A percentile compares a stretch with the other conserved stretches of the same genome.
These are phyloP conservation scores for Corella eumyota DNA, from an alignment of 23 tunicate species.

Conservation along the genomic window DNA sequence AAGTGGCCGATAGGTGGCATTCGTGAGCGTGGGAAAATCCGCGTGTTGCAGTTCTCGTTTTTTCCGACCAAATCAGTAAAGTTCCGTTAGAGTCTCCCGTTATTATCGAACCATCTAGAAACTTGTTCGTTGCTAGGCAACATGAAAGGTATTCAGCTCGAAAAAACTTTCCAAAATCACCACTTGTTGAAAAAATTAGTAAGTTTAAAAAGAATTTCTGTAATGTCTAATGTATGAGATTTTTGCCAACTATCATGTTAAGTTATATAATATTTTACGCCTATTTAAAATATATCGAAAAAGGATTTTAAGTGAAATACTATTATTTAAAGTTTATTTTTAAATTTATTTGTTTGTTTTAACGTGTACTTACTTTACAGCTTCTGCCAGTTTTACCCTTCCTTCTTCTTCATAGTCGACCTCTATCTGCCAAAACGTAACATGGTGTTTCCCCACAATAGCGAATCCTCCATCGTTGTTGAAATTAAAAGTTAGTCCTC, in stretches of 20 bases:
- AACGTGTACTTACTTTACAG: conserved; percentile 24
- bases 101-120: conserved; percentile 12
- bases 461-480: conserved; percentile 16
- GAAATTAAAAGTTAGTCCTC: too few relatives aligned
- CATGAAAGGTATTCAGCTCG: conserved; percentile 45
- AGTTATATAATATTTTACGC: too few relatives aligned
- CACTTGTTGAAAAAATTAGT: conserved; percentile 21
- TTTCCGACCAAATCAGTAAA: conserved; percentile 62
- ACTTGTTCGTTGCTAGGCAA: conserved; percentile 19
- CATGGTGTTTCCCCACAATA: conserved; percentile 55
- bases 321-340: too few relatives aligned
- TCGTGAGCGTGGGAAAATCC: conserved; percentile 80
- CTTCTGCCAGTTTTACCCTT: conserved; percentile 24
- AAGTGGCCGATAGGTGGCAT: conserved; percentile 43
- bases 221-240: too few relatives aligned
- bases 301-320: background rate
- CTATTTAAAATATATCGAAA: too few relatives aligned
- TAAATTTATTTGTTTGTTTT: too few relatives aligned
- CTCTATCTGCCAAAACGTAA: conserved; percentile 44
- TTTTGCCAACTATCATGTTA: too few relatives aligned
- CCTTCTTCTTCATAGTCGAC: conserved; percentile 14
- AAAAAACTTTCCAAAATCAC: conserved; percentile 55
- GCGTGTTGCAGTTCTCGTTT: conserved; percentile 13
- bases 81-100: conserved; percentile 88
- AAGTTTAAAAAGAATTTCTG: too few relatives aligned